Conservation (phyloP, 2,113 vertebrate species). For the Eurystomus gularis region DNA sequence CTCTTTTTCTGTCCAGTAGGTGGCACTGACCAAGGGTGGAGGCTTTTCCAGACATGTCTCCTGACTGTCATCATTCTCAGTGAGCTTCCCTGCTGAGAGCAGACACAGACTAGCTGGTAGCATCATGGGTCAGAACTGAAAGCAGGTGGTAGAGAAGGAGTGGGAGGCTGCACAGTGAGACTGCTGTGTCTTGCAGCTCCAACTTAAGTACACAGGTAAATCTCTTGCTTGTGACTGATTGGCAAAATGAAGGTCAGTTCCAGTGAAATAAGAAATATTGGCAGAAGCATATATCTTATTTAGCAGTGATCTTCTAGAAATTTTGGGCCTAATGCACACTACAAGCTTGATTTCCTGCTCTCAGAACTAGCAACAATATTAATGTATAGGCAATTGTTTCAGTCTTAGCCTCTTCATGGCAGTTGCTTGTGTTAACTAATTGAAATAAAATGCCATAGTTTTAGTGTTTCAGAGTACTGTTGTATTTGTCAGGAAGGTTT, state of each 20-base stretch:
- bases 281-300: not conserved
- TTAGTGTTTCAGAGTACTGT: not conserved
- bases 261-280: not conserved
- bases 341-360: not conserved
- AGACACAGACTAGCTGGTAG: not conserved
- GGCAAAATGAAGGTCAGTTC: not conserved
- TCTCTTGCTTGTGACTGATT: not conserved
- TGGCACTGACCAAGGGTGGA: not conserved
- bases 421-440: not conserved
- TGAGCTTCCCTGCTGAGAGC: not conserved
- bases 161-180: fast-evolving
- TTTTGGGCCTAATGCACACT: not conserved
- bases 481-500: not conserved
- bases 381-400: not conserved
- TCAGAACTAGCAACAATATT: not conserved
- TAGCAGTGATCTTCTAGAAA: not conserved
- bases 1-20: not conserved
- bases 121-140: not conserved
- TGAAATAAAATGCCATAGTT: not conserved
- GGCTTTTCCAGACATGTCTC: not conserved
- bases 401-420: not conserved
- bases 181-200: not conserved
- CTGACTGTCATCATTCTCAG: not conserved
- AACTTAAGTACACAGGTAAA: not conserved
- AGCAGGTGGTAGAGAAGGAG: not conserved